A percentile compares a stretch with the other conserved stretches of the same genome.
phyloP scores from a whole-genome alignment of 2,888 invertebrate species.

The Tolmerus cingulatus region DNA sequence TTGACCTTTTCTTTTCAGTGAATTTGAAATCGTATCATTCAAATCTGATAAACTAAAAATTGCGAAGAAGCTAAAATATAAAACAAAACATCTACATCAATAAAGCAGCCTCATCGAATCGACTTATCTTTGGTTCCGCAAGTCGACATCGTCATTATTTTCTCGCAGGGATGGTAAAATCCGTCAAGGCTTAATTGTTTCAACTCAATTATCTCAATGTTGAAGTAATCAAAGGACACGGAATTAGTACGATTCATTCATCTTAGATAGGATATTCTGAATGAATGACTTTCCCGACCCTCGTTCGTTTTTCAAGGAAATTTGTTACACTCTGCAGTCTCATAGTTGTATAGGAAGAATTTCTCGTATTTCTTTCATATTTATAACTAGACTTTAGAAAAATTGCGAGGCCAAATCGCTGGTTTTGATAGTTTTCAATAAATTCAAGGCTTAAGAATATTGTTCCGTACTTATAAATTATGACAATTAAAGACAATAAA shows the following conservation, averaged over 20 bases:
- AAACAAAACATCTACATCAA: background rate
- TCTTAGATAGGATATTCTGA: background rate
- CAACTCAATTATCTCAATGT: background rate
- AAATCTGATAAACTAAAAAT: background rate
- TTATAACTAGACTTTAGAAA: background rate
- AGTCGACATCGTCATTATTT: background rate
- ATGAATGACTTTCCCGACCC: background rate
- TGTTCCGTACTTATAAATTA: background rate
- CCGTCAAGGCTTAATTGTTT: background rate
- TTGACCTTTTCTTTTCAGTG: background rate
- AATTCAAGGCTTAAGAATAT: background rate
- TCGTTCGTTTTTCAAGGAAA: background rate
- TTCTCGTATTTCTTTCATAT: background rate
- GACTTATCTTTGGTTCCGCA: background rate
- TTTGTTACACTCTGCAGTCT: background rate
- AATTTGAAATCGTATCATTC: background rate
- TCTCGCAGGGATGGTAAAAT: background rate
- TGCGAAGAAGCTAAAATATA: background rate
- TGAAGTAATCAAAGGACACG: background rate
- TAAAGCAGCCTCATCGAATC: background rate
- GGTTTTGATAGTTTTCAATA: background rate
- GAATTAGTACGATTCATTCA: background rate
- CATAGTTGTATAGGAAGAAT: too few relatives aligned
- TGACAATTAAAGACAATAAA: background rate
- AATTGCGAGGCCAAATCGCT: background rate